Evolutionary conservation across 2,888 invertebrate genomes (phyloP).

Genomic region (Acronicta alni): DNA sequence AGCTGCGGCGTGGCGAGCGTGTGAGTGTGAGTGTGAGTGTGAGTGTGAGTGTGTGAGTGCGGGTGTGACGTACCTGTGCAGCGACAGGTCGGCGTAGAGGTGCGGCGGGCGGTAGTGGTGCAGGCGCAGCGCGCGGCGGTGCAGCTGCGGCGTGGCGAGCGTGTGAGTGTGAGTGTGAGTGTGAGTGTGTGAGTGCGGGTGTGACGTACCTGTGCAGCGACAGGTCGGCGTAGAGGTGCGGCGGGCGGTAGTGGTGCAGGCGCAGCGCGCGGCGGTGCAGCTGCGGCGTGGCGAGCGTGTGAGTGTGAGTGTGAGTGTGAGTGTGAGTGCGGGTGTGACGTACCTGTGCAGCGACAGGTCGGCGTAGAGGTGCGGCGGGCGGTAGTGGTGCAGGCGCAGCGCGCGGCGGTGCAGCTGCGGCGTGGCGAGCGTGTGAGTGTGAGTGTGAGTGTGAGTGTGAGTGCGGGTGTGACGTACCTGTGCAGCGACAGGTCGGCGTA

Average conservation of each 20-base stretch:
- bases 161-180: background rate
- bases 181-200: no score
- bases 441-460: no score
- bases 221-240: background rate
- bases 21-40: background rate
- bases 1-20: background rate
- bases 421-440: background rate
- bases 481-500: background rate
- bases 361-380: background rate
- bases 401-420: background rate
- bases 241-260: constrained; percentile 1
- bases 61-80: background rate
- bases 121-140: background rate
- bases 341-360: constrained; percentile 1
- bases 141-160: constrained; percentile 1
- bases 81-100: background rate
- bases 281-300: constrained; percentile 1
- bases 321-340: no score
- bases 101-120: constrained; percentile 1
- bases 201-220: background rate
- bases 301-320: no score
- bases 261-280: background rate
- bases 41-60: no score
- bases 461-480: constrained; percentile 41
- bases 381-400: constrained; percentile 2